Evolutionary conservation across 1,140 invertebrate species (phyloP).

Genomic region (Platyscapa corneri): DNA sequence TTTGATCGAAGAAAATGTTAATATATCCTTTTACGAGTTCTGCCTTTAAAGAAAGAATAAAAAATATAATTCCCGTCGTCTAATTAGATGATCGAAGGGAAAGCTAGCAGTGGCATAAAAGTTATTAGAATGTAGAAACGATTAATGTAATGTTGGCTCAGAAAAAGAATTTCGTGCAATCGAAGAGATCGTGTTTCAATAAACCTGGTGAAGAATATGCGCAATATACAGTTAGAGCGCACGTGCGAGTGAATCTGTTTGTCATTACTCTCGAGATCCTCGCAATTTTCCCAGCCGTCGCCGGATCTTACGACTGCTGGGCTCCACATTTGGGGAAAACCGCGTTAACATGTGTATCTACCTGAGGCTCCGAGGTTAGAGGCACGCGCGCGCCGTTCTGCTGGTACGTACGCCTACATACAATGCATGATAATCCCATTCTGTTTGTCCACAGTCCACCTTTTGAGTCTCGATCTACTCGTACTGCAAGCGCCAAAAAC

Average conservation of each 20-base stretch:
- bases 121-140: too few species aligned
- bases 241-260: neutral
- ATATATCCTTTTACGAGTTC: too few species aligned
- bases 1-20: too few species aligned
- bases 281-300: neutral
- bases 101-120: too few species aligned
- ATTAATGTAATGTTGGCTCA: too few species aligned
- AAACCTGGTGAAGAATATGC: neutral
- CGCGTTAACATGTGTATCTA: neutral
- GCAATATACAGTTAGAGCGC: neutral
- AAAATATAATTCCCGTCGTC: too few species aligned
- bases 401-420: conserved; percentile 4
- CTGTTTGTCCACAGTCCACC: conserved; percentile 27
- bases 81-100: too few species aligned
- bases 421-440: conserved; percentile 35
- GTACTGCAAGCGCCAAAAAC: conserved; percentile 7
- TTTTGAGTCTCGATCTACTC: neutral
- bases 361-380: neutral
- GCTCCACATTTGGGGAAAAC: neutral
- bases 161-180: too few species aligned
- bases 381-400: neutral
- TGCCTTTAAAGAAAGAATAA: too few species aligned
- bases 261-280: neutral
- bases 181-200: too few species aligned
- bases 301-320: neutral